These are phyloP conservation scores for Magallana angulata DNA, from an alignment of 1,140 invertebrate genomes.

Conservation along the genomic window DNA sequence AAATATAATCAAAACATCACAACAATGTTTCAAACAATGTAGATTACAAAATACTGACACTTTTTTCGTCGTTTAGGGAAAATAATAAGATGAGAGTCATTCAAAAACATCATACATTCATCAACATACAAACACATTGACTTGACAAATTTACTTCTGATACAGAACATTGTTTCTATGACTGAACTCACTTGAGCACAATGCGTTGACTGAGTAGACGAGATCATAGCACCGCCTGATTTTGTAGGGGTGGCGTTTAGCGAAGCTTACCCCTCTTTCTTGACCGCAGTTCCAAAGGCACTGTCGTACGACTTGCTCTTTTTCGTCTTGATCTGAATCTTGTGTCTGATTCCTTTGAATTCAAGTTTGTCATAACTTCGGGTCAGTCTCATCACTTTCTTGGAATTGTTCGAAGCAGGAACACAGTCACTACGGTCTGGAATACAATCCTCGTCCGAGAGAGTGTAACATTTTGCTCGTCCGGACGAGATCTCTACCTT, in stretches of 20 bases:
- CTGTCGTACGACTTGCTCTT: slow-evolving; percentile 36
- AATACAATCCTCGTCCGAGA: slow-evolving; percentile 14
- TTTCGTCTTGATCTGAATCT: slow-evolving; percentile 38
- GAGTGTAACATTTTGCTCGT: slow-evolving; percentile 22
- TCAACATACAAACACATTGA: neutral
- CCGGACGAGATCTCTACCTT: neutral
- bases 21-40: slow-evolving; percentile 28
- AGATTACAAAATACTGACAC: slow-evolving; percentile 26
- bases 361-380: slow-evolving; percentile 35
- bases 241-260: neutral
- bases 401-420: neutral
- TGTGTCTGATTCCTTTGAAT: slow-evolving; percentile 31
- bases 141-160: neutral
- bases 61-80: slow-evolving; percentile 17
- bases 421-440: neutral
- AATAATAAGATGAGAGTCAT: neutral
- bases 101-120: slow-evolving; percentile 13
- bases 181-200: neutral
- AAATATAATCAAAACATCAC: slow-evolving; percentile 40
- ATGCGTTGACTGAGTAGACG: slow-evolving; percentile 4
- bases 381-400: slow-evolving; percentile 30
- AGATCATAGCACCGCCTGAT: neutral
- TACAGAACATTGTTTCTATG: neutral
- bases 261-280: slow-evolving; percentile 32
- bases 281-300: slow-evolving; percentile 2